Conservation (phyloP, 2,113 vertebrate genomes). For the Sitta europaea region DNA sequence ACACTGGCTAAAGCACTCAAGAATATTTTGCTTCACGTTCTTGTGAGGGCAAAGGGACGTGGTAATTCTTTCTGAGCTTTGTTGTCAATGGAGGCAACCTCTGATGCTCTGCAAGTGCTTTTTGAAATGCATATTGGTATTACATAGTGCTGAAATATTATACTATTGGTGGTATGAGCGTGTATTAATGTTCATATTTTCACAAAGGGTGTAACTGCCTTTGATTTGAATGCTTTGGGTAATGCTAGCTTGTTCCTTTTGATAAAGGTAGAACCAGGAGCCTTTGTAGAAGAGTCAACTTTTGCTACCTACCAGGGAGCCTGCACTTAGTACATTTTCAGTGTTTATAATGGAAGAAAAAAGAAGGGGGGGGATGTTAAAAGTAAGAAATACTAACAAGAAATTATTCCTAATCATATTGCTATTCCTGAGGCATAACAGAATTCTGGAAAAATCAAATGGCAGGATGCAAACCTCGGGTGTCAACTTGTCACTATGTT, state of each 20-base stretch:
- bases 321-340: not conserved
- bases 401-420: slow-evolving; percentile 55
- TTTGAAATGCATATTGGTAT: not conserved
- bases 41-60: not conserved
- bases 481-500: slow-evolving; percentile 74
- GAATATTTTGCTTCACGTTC: not conserved
- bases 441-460: slow-evolving; percentile 70
- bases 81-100: not conserved
- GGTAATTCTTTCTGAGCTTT: not conserved
- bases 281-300: not conserved
- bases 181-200: not conserved
- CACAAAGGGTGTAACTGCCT: not conserved
- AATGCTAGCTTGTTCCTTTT: not conserved
- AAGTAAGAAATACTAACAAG: not conserved
- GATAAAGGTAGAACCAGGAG: not conserved
- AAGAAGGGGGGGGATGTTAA: not conserved
- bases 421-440: slow-evolving; percentile 60
- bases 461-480: slow-evolving; percentile 64
- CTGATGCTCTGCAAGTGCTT: not conserved
- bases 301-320: not conserved
- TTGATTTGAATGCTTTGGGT: not conserved
- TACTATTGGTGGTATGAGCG: not conserved
- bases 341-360: not conserved
- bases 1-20: not conserved
- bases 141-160: not conserved